These are phyloP conservation scores for Syndactyla subalaris DNA, from an alignment of 2,797 vertebrate genomes.

Conservation along the genomic window DNA sequence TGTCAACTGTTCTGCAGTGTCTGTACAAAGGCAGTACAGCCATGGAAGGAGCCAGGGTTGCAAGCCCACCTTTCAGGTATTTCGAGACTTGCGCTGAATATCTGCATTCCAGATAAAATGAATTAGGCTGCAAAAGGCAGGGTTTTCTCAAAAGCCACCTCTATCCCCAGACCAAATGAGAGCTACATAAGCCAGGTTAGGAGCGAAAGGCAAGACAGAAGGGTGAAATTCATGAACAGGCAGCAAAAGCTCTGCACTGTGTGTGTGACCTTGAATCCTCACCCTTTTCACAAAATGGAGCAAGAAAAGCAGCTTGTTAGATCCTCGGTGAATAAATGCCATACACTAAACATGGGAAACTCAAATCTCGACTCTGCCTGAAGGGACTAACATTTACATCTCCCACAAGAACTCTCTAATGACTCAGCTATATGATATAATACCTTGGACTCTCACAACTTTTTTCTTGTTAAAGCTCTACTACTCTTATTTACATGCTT, in stretches of 20 bases:
- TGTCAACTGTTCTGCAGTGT: background rate
- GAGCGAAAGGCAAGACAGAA: background rate
- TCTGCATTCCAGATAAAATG: background rate
- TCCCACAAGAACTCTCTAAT: constrained; percentile 41
- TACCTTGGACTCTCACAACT: constrained; percentile 9
- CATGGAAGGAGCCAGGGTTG: background rate
- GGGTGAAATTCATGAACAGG: background rate
- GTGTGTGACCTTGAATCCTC: constrained; percentile 28
- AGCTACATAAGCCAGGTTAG: background rate
- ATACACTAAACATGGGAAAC: background rate
- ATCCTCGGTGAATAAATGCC: background rate
- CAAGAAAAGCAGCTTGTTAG: constrained; percentile 6
- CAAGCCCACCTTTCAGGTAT: background rate
- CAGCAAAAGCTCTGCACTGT: background rate
- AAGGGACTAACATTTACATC: constrained; percentile 43
- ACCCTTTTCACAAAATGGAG: constrained; percentile 9
- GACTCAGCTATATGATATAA: constrained; percentile 52
- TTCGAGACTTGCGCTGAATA: background rate
- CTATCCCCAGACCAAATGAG: background rate
- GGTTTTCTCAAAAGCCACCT: background rate
- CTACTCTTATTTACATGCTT: background rate
- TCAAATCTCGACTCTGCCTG: constrained; percentile 32
- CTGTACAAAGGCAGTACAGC: background rate
- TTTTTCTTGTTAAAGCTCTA: background rate
- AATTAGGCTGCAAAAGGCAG: background rate